Base-by-base conservation (phyloP, 2,888 invertebrate species). In the Harpalus rubripes region DNA sequence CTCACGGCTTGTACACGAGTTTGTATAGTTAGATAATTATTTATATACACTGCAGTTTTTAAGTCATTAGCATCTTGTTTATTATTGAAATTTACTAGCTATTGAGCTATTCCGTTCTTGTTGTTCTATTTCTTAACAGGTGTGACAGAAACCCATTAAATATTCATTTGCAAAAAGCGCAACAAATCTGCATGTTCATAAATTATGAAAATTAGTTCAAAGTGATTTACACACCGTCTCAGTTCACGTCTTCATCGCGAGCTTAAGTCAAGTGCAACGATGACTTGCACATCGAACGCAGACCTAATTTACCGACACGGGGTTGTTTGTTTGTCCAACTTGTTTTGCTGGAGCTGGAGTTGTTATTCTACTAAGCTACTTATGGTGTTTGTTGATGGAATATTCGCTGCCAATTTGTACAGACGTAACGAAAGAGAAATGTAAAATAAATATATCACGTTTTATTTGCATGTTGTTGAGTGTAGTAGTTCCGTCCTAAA, bases 291-390 rank as follows among this genome's bases (percentile, higher is more conserved):
- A 52, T 8, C 44, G 44, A 12, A 52, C 44, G 2, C 2, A 78
- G 52, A 78, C 59, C 59, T 58, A 78, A 78, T 59, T 78, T 58
- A 78, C 78, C 78, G 58, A 58, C 59, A 58, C n/a, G 44, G 74
- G 44, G 74, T 52, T 74, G 74, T 72, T 72, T 26, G 61, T 63
- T 63, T 15, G 22, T 26, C 12, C 26, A 10, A 26, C 26, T 59
- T 59, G 63, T 32, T 32, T 1, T 26, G 26, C 26, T 63, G n/a
- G n/a, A n/a, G 26, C 26, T 63, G 15, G 12, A 12, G 12, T 26
- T 26, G 63, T 18, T 22, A 18, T 63, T 18, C 44, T 72, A 41
- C 8, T 44, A 41, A 10, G 65, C 39, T 65, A 32, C 65, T 65
- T 65, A 32, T 59, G 15, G 59, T 59, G 59, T 59, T 59, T 59